These are phyloP conservation scores for Hypena proboscidalis DNA, from an alignment of 2,888 invertebrate species.

Conservation along the genomic window DNA sequence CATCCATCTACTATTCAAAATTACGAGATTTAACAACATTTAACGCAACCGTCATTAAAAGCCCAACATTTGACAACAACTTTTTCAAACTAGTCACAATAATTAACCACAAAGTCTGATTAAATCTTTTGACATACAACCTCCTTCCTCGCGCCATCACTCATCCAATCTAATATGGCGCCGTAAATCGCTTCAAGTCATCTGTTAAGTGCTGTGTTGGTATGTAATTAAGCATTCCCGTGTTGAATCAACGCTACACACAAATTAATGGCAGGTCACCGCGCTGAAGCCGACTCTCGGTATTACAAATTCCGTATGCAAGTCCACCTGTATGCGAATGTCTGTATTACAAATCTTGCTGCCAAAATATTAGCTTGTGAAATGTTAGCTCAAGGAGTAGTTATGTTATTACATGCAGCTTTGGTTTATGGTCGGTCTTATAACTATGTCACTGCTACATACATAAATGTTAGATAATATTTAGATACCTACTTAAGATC, in stretches of 20 bases:
- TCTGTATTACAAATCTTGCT: slow-evolving; percentile 31
- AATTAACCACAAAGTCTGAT: slow-evolving; percentile 33
- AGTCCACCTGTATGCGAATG: slow-evolving; percentile 27
- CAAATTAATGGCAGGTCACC: slow-evolving; percentile 49
- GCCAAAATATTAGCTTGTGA: slow-evolving; percentile 14
- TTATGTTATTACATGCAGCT: too few species aligned
- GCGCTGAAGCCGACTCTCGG: slow-evolving; percentile 34
- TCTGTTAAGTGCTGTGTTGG: slow-evolving; percentile 44
- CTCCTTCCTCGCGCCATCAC: slow-evolving; percentile 40
- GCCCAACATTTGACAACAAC: too few species aligned
- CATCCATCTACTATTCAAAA: too few species aligned
- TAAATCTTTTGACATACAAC: slow-evolving; percentile 31
- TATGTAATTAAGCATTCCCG: slow-evolving; percentile 52
- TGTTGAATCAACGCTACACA: slow-evolving; percentile 50
- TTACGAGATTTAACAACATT: too few species aligned
- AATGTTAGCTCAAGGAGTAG: too few species aligned
- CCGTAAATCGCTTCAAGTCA: slow-evolving; percentile 50
- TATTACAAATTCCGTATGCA: slow-evolving; percentile 44
- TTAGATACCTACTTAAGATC: too few species aligned
- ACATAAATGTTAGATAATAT: too few species aligned
- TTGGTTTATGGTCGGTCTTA: too few species aligned
- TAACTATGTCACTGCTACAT: too few species aligned
- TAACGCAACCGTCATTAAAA: too few species aligned
- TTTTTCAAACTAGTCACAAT: slow-evolving; percentile 20
- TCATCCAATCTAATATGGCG: slow-evolving; percentile 44